These are phyloP conservation scores for Sycophaga agraensis DNA, from an alignment of 1,140 invertebrate genomes.

Conservation along the genomic window DNA sequence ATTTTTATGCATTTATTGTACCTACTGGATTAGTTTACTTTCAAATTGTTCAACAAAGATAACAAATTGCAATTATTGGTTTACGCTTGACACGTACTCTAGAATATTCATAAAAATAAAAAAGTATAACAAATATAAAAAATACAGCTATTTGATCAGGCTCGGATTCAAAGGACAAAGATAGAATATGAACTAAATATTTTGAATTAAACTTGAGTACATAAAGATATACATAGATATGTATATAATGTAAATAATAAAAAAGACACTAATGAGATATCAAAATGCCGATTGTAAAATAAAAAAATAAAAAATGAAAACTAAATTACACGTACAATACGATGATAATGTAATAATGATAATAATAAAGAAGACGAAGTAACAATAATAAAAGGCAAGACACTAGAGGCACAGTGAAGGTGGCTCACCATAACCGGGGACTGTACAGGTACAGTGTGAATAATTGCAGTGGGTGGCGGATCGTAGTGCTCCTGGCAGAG, in stretches of 20 bases:
- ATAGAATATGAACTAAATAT: no score
- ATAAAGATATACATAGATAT: not conserved
- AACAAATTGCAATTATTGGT: no score
- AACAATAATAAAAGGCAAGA: conserved; percentile 31
- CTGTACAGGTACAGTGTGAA: conserved; percentile 60
- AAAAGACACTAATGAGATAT: not conserved
- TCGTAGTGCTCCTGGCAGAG: conserved; percentile 72
- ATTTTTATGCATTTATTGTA: no score
- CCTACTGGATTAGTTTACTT: no score
- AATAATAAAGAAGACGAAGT: conserved; percentile 5
- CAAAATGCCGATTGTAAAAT: not conserved
- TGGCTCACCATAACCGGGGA: conserved; percentile 64
- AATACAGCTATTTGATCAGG: not conserved
- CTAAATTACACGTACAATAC: not conserved
- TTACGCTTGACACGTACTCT: no score
- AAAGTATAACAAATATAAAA: no score
- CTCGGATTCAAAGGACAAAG: not conserved
- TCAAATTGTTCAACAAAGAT: no score
- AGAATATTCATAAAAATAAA: no score
- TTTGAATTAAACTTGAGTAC: not conserved
- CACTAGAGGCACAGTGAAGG: conserved; percentile 52
- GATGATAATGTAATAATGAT: conserved; percentile 1
- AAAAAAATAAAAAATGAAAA: not conserved
- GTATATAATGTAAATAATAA: not conserved
- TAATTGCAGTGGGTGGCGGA: conserved; percentile 61